These are phyloP conservation scores for Scaptomyza tumidula DNA, from an alignment of 2,888 invertebrate genomes.

Conservation along the genomic window DNA sequence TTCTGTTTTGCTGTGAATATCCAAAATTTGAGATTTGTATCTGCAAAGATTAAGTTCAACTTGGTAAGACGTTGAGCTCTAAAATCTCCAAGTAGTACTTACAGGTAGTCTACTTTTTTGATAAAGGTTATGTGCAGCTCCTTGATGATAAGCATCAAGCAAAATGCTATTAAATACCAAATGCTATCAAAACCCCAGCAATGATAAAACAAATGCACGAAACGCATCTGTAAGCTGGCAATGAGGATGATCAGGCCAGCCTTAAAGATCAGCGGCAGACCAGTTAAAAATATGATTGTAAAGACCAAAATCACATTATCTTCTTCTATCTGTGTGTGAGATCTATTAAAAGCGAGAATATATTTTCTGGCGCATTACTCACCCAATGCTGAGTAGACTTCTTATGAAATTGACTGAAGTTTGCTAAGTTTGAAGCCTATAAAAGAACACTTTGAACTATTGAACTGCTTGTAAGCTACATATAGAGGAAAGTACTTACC, in stretches of 20 bases:
- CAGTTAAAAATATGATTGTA: slow-evolving; percentile 90
- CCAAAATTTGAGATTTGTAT: slow-evolving; percentile 89
- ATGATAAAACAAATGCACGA: slow-evolving; percentile 84
- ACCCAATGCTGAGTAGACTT: slow-evolving; percentile 77
- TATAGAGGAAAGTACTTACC: slow-evolving; percentile 19
- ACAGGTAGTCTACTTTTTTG: slow-evolving; percentile 92
- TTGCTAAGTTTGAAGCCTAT: not conserved
- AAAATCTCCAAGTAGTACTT: slow-evolving; percentile 73
- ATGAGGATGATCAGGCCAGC: slow-evolving; percentile 87
- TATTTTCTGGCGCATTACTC: not conserved
- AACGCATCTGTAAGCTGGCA: slow-evolving; percentile 85
- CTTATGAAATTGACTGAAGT: not conserved
- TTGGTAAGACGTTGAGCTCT: not conserved
- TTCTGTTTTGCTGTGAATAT: slow-evolving; percentile 93
- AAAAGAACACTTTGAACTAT: not conserved
- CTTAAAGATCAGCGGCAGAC: slow-evolving; percentile 93
- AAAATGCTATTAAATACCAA: slow-evolving; percentile 86
- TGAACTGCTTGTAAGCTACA: not conserved
- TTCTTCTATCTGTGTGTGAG: slow-evolving; percentile 82
- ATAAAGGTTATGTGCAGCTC: slow-evolving; percentile 95
- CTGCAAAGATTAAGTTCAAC: slow-evolving; percentile 47
- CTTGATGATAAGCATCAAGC: slow-evolving; percentile 90
- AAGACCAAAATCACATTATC: slow-evolving; percentile 86
- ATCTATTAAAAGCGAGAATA: not conserved
- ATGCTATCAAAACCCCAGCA: slow-evolving; percentile 87